Conservation (phyloP, 2,797 vertebrate species). For the Hippocampus kuda region DNA sequence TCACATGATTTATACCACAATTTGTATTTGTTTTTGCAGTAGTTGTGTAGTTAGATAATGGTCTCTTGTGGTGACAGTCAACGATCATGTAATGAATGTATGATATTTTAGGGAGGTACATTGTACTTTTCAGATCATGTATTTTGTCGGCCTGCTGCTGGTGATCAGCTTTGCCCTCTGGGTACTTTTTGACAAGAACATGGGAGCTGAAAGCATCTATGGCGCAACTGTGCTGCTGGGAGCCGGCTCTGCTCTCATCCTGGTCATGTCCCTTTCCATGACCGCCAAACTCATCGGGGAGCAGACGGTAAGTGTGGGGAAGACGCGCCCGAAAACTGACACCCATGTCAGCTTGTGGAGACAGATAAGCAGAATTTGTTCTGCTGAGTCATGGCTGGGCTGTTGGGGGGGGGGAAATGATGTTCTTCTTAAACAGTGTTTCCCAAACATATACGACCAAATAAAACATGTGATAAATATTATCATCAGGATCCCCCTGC, state of each 20-base stretch:
- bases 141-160: conserved; percentile 72
- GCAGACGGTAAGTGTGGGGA: conserved; percentile 68
- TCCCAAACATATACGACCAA: neutral
- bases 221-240: conserved; percentile 71
- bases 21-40: neutral
- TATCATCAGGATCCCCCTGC: neutral
- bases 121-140: conserved; percentile 67
- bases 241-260: conserved; percentile 72
- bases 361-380: neutral
- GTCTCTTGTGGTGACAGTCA: neutral
- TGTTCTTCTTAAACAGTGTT: neutral
- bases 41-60: neutral
- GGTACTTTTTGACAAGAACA: conserved; percentile 60
- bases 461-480: neutral
- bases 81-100: neutral
- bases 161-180: conserved; percentile 73
- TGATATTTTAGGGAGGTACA: neutral
- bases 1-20: neutral
- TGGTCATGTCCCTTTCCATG: conserved; percentile 88
- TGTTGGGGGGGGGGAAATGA: neutral
- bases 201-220: conserved; percentile 63
- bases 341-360: neutral
- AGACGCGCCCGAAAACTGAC: neutral
- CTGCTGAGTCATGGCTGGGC: neutral
- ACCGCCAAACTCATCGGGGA: conserved; percentile 81